phyloP scores from a whole-genome alignment of 1,140 invertebrate species.

The Neodiprion fabricii region DNA sequence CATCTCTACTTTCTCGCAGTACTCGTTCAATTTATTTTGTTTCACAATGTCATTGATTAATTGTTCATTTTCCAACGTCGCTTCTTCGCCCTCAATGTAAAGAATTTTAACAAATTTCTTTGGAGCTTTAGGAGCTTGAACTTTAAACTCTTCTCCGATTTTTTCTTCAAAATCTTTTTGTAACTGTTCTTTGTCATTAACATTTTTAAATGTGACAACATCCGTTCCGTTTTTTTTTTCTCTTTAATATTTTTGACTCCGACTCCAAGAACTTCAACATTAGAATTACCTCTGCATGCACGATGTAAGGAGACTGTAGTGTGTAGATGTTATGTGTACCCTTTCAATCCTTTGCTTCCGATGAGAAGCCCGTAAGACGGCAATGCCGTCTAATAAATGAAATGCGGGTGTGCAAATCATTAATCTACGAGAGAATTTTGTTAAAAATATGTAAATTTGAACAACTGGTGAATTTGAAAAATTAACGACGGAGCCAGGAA shows the following conservation, averaged over 20 bases:
- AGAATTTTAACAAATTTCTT: slow-evolving; percentile 21
- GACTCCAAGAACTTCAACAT: neutral
- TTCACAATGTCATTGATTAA: slow-evolving; percentile 4
- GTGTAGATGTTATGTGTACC: no score
- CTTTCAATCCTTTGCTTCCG: no score
- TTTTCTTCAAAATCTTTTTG: slow-evolving; percentile 6
- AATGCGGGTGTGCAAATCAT: no score
- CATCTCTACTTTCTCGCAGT: slow-evolving; percentile 16
- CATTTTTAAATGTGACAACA: neutral
- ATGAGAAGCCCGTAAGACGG: no score
- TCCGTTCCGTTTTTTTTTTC: neutral
- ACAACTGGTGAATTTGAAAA: no score
- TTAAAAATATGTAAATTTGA: no score
- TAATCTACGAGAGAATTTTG: no score
- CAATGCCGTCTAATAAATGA: no score
- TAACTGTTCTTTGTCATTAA: slow-evolving; percentile 4
- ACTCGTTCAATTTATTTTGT: slow-evolving; percentile 20
- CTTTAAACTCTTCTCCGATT: slow-evolving; percentile 15
- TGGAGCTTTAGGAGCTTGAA: slow-evolving; percentile 17
- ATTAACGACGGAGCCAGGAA: no score
- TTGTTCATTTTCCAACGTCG: slow-evolving; percentile 16
- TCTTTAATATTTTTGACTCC: slow-evolving; percentile 1
- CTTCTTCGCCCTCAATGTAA: slow-evolving; percentile 15
- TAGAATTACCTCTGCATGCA: neutral
- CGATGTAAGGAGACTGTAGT: no score